Conservation (phyloP, 2,888 invertebrate genomes). For the Erynnis tages region DNA sequence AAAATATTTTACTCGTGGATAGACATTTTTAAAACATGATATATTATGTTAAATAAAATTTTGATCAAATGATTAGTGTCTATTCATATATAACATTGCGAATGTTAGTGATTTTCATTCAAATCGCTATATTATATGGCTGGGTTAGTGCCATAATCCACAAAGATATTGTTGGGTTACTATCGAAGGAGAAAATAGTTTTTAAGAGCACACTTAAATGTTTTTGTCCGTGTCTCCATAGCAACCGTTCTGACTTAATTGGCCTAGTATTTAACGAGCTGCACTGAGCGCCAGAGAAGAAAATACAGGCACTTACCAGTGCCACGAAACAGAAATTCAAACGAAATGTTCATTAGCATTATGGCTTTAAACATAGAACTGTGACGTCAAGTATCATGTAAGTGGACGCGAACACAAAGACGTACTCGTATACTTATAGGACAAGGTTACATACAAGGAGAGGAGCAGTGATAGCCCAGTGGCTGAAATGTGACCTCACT, state of each 20-base stretch:
- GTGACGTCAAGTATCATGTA: not conserved
- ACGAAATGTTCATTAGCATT: slow-evolving; percentile 1
- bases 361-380: not conserved
- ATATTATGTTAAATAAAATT: too few relatives aligned
- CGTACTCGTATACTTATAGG: not conserved
- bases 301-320: not conserved
- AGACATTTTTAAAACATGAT: too few relatives aligned
- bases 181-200: too few relatives aligned
- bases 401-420: not conserved
- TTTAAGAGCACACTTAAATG: not conserved
- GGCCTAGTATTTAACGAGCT: slow-evolving; percentile 1
- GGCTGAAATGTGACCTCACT: too few relatives aligned
- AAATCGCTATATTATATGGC: too few relatives aligned
- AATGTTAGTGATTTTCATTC: too few relatives aligned
- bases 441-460: slow-evolving; percentile 1
- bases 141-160: too few relatives aligned
- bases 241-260: not conserved
- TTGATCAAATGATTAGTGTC: too few relatives aligned
- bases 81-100: too few relatives aligned
- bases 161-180: too few relatives aligned
- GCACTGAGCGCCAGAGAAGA: not conserved
- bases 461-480: too few relatives aligned
- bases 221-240: not conserved
- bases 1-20: too few relatives aligned
- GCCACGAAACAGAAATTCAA: slow-evolving; percentile 4